Evolutionary conservation across 1,140 invertebrate species (phyloP).

Genomic region (Augochlora pura): DNA sequence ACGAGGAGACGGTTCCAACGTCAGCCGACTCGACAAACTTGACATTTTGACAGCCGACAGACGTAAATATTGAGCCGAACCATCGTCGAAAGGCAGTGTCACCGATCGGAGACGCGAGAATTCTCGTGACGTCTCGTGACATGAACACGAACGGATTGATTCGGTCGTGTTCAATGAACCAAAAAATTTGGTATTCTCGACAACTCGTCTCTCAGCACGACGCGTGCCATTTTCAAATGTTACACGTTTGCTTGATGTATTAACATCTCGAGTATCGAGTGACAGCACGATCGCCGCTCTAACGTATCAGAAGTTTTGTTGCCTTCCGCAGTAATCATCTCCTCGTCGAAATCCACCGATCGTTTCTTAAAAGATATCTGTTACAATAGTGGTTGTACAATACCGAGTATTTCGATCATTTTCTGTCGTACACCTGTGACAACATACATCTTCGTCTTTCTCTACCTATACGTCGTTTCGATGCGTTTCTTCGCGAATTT

Average conservation of each 20-base stretch:
- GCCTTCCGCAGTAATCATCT: neutral
- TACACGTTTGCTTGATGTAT: slow-evolving; percentile 43
- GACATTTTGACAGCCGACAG: slow-evolving; percentile 69
- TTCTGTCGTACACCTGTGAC: neutral
- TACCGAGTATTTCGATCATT: neutral
- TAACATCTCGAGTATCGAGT: slow-evolving; percentile 39
- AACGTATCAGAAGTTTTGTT: neutral
- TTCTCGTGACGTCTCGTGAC: slow-evolving; percentile 14
- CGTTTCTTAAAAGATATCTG: neutral
- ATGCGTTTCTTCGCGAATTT: neutral
- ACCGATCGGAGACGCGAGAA: slow-evolving; percentile 19
- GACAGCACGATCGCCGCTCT: slow-evolving; percentile 27
- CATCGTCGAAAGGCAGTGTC: slow-evolving; percentile 41
- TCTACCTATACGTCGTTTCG: neutral
- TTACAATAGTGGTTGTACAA: neutral
- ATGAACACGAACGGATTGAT: slow-evolving; percentile 2
- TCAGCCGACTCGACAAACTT: slow-evolving; percentile 51
- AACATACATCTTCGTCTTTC: neutral
- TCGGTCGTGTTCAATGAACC: neutral
- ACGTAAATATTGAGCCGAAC: slow-evolving; percentile 70
- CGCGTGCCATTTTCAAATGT: slow-evolving; percentile 56
- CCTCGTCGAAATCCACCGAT: neutral
- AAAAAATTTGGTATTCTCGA: slow-evolving; percentile 44
- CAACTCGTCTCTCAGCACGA: slow-evolving; percentile 39
- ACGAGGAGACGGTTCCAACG: slow-evolving; percentile 54